Conservation (phyloP, 2,113 vertebrate genomes). For the Oncorhynchus tshawytscha region DNA sequence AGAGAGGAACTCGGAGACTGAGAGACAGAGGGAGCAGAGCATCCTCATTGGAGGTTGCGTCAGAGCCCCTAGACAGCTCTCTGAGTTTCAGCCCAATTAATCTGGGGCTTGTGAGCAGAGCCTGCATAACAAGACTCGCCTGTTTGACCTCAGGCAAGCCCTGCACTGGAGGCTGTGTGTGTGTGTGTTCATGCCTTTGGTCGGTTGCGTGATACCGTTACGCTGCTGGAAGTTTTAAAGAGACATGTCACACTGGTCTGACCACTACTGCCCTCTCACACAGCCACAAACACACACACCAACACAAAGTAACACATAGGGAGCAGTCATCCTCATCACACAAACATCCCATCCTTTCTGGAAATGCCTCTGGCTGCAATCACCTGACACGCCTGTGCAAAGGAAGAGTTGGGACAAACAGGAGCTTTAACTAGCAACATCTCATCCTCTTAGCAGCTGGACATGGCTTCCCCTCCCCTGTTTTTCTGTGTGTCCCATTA, state of each 20-base stretch:
- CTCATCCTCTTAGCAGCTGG: background rate
- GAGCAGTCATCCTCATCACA: background rate
- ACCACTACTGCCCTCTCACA: background rate
- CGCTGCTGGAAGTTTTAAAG: constrained; percentile 8
- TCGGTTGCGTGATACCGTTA: constrained; percentile 35
- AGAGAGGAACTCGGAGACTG: background rate
- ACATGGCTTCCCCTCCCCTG: background rate
- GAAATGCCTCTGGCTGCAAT: constrained; percentile 23
- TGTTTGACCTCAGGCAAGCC: constrained; percentile 56
- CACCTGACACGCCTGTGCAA: constrained; percentile 9
- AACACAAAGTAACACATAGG: background rate
- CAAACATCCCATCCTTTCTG: constrained; percentile 19
- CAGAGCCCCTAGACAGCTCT: constrained; percentile 57
- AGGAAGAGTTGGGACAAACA: constrained; percentile 12
- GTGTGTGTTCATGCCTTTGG: constrained; percentile 23
- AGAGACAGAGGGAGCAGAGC: background rate
- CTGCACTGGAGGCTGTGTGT: background rate
- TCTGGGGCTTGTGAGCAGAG: constrained; percentile 56
- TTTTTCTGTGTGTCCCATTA: background rate
- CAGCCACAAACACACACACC: constrained; percentile 4
- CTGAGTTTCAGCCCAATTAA: constrained; percentile 69
- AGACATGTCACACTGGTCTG: background rate
- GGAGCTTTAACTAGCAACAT: constrained; percentile 13
- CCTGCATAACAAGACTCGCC: constrained; percentile 53
- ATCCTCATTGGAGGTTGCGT: constrained; percentile 54